phyloP scores from a whole-genome alignment of 2,888 invertebrate species.

The Rhingia campestris region DNA sequence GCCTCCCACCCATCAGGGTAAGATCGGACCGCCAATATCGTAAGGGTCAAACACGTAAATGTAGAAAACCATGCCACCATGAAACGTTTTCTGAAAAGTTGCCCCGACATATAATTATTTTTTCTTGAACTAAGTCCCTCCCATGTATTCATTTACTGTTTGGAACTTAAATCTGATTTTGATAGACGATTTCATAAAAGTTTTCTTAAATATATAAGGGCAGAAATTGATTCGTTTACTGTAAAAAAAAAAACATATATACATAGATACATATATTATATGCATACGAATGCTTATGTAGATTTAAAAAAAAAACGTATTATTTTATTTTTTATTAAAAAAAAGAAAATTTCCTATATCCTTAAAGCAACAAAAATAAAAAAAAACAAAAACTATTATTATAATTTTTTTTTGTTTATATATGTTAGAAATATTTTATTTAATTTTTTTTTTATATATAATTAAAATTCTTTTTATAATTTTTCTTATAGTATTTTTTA shows the following conservation, averaged over 20 bases:
- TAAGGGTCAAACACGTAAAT: no score
- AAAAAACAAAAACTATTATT: background rate
- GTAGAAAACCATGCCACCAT: no score
- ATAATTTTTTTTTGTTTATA: background rate
- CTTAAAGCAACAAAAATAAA: background rate
- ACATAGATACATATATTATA: background rate
- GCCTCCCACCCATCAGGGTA: no score
- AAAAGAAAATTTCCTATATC: constrained; percentile 13
- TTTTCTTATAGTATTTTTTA: constrained; percentile 2
- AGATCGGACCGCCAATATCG: no score
- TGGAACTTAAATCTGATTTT: no score
- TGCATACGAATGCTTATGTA: constrained; percentile 19
- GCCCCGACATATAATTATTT: no score
- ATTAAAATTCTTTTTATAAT: background rate
- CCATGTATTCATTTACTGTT: no score
- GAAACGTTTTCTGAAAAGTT: no score
- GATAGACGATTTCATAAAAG: no score
- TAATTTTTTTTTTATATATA: constrained; percentile 10
- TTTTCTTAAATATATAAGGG: background rate
- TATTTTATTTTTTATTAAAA: constrained; percentile 12
- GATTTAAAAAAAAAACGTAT: constrained; percentile 5
- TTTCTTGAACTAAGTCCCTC: no score
- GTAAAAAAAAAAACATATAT: constrained; percentile 16
- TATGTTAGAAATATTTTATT: constrained; percentile 25
- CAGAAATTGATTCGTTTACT: constrained; percentile 47